These are phyloP conservation scores for Siphamia tubifer DNA, from an alignment of 2,113 vertebrate genomes.

Conservation along the genomic window DNA sequence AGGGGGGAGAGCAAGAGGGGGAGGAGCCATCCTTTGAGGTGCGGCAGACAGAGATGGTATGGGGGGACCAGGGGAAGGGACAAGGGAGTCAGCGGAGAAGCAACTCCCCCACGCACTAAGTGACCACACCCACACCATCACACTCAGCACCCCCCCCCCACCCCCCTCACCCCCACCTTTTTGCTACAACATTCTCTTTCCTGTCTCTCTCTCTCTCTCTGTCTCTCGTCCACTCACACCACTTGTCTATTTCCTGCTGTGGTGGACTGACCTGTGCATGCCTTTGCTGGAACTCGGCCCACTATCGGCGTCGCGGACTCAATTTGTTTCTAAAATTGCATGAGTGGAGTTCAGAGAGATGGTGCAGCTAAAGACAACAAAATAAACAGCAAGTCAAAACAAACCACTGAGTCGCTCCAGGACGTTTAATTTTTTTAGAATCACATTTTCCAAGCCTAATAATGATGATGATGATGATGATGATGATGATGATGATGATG, in stretches of 20 bases:
- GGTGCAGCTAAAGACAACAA: conserved; percentile 60
- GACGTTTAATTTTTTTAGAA: background rate
- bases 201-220: conserved; percentile 31
- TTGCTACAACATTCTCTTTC: conserved; percentile 11
- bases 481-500: no score
- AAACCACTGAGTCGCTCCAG: background rate
- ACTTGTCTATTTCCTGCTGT: conserved; percentile 48
- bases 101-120: conserved; percentile 67
- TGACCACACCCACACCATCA: conserved; percentile 67
- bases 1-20: conserved; percentile 81
- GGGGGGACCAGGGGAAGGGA: conserved; percentile 78
- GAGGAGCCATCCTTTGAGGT: conserved; percentile 89
- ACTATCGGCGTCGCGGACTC: conserved; percentile 30
- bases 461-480: no score
- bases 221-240: conserved; percentile 52
- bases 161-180: conserved; percentile 4
- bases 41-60: conserved; percentile 83
- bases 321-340: conserved; percentile 51
- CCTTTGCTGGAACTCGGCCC: conserved; percentile 69
- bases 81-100: conserved; percentile 74
- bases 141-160: conserved; percentile 63
- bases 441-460: conserved; percentile 37
- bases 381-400: conserved; percentile 41
- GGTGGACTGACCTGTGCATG: conserved; percentile 79
- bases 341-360: conserved; percentile 76